Percentiles rank a stretch among this genome's conserved stretches.
phyloP scores from a whole-genome alignment of 2,113 vertebrate species.

The Cebus imitator region DNA sequence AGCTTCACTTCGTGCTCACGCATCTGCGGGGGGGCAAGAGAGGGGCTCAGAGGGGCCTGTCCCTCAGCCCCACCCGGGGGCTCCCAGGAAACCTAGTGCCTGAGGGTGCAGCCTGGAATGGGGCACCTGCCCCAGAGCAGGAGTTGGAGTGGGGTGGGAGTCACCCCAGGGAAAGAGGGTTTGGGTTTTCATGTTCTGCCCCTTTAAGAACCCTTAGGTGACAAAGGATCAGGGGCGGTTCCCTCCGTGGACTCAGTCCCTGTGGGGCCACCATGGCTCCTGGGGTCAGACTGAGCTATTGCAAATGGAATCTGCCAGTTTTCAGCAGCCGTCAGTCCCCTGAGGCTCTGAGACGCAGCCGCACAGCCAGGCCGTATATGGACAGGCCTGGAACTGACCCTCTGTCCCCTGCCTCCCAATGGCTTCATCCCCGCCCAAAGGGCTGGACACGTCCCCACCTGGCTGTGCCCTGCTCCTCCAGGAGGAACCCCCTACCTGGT shows the following conservation, averaged over 20 bases:
- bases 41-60: neutral
- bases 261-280: neutral
- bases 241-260: conserved; percentile 51
- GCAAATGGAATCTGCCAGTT: conserved; percentile 74
- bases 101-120: neutral
- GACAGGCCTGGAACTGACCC: conserved; percentile 39
- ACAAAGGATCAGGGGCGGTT: conserved; percentile 37
- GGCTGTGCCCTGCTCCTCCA: neutral
- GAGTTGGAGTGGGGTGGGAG: neutral
- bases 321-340: conserved; percentile 37
- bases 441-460: neutral
- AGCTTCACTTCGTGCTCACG: conserved; percentile 91
- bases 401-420: neutral
- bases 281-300: conserved; percentile 75
- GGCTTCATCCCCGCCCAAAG: neutral
- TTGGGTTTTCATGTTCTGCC: conserved; percentile 23
- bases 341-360: conserved; percentile 50
- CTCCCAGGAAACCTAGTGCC: neutral
- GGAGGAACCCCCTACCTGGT: conserved; percentile 85
- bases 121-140: neutral
- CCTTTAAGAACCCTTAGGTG: conserved; percentile 64
- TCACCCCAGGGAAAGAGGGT: neutral
- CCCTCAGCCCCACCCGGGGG: neutral
- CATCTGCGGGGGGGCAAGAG: conserved; percentile 83
- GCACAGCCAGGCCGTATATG: conserved; percentile 69